Conservation (phyloP, 2,888 invertebrate species). For the Rhodophaea formosa region DNA sequence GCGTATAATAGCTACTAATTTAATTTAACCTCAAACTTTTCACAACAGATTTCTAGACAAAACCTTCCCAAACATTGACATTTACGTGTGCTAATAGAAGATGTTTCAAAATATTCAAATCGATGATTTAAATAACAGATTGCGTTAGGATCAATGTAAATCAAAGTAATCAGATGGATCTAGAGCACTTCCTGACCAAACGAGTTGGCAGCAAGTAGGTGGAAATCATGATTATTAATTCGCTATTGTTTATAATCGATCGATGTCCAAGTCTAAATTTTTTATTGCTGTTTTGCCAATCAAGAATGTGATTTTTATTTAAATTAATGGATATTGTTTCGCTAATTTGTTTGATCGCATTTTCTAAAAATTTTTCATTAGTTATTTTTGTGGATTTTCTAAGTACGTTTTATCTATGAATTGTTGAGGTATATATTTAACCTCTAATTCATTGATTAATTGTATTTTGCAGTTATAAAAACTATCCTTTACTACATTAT, state of each 20-base stretch:
- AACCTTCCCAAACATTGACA: slow-evolving; percentile 3
- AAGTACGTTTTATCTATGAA: no score
- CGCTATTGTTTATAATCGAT: slow-evolving; percentile 17
- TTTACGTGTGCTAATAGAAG: slow-evolving; percentile 2
- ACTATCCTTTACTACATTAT: no score
- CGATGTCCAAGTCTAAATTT: background rate
- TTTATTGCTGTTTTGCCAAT: slow-evolving; percentile 4
- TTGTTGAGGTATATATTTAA: no score
- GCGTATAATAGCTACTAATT: no score
- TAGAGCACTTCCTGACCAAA: slow-evolving; percentile 42
- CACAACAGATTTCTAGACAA: no score
- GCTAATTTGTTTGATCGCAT: background rate
- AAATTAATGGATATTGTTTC: background rate
- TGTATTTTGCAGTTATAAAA: no score
- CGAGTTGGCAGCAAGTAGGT: slow-evolving; percentile 28
- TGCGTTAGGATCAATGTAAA: slow-evolving; percentile 12
- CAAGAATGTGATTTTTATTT: background rate
- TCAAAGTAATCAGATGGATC: slow-evolving; percentile 21
- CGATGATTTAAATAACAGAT: slow-evolving; percentile 18
- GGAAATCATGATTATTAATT: slow-evolving; percentile 20
- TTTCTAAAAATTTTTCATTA: background rate
- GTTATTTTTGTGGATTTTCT: no score
- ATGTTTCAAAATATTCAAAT: slow-evolving; percentile 15
- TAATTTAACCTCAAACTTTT: no score
- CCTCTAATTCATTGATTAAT: no score